Conservation (phyloP, 2,797 vertebrate species). For the Babyrousa celebensis region DNA sequence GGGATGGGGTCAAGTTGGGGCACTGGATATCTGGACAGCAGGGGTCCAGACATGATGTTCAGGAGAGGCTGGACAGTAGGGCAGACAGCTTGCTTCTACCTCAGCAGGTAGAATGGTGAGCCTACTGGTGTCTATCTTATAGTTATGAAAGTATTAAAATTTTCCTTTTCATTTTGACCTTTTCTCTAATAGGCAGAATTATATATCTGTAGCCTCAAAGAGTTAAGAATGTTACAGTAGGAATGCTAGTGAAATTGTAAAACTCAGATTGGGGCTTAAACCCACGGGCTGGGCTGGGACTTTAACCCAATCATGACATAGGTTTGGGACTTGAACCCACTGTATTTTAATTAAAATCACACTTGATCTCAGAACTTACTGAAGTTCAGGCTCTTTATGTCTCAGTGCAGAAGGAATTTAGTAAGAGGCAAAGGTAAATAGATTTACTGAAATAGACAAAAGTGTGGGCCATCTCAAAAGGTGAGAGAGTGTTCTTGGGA, state of each 20-base stretch:
- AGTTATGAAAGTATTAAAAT: not conserved
- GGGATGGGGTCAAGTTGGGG: not conserved
- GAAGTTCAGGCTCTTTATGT: too few relatives aligned
- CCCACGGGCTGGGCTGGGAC: too few relatives aligned
- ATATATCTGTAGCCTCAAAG: not conserved
- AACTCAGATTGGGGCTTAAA: too few relatives aligned
- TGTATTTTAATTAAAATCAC: too few relatives aligned
- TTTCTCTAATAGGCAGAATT: not conserved
- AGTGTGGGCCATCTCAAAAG: too few relatives aligned
- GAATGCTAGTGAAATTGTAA: not conserved
- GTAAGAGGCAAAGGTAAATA: too few relatives aligned
- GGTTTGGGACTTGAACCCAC: too few relatives aligned
- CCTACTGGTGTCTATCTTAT: not conserved
- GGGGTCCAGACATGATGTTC: not conserved
- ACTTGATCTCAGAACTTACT: too few relatives aligned
- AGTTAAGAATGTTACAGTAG: not conserved
- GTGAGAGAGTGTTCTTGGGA: too few relatives aligned
- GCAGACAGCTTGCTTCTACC: not conserved
- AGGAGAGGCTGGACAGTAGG: not conserved
- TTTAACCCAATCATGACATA: too few relatives aligned
- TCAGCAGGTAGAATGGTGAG: not conserved
- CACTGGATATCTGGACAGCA: not conserved
- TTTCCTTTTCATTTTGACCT: slow-evolving; percentile 18
- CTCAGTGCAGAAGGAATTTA: too few relatives aligned
- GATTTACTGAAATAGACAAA: too few relatives aligned